Base-by-base conservation (phyloP, 2,888 invertebrate species). In the Temnothorax rugatulus region DNA sequence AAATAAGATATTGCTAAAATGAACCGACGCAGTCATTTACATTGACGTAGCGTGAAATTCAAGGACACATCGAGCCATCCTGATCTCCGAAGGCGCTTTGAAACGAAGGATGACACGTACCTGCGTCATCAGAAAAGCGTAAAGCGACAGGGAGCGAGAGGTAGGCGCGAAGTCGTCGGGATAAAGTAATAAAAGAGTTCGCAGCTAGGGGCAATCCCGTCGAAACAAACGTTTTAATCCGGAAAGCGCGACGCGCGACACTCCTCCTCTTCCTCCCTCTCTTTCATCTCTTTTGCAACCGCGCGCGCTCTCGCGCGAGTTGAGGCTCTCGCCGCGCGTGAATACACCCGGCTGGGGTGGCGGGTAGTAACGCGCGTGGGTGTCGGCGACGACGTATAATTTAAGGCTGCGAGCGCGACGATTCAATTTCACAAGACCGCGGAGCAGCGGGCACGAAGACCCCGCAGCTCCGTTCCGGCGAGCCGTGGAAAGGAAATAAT, bases 331-430 rank as follows among this genome's bases (percentile, higher is more conserved):
- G 54, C 29, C 83, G 83, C 83, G 89, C 83, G 85, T 77, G 89
- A 89, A 88, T 89, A 90, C 86, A 82, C 84, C 50, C 84, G 83
- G 82, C 4, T 87, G 84, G 84, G 86, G 85, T 90, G 87, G 90
- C 88, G 82, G 87, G 83, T 89, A 66, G 83, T 89, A 66, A 64
- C 66, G 64, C 73, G 91, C 90, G 91, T 91, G 91, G 91, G 91
- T 90, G 91, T 89, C 82, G 85, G 87, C 87, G 91, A 91, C 91
- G 91, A 91, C 91, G 89, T 90, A 88, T 91, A 91, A 91, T 91
- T 91, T 91, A 91, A 91, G 91, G 87, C 90, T 87, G 87, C 88
- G 86, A 83, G 84, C 81, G 87, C 89, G 87, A 91, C 91, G 91
- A 91, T 91, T 91, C 91, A 91, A 91, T 91, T 91, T 90, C 91